Evolutionary conservation across 53 echinoderm and acorn worm species (phyloP).

Genomic region (Arbacia lixula): DNA sequence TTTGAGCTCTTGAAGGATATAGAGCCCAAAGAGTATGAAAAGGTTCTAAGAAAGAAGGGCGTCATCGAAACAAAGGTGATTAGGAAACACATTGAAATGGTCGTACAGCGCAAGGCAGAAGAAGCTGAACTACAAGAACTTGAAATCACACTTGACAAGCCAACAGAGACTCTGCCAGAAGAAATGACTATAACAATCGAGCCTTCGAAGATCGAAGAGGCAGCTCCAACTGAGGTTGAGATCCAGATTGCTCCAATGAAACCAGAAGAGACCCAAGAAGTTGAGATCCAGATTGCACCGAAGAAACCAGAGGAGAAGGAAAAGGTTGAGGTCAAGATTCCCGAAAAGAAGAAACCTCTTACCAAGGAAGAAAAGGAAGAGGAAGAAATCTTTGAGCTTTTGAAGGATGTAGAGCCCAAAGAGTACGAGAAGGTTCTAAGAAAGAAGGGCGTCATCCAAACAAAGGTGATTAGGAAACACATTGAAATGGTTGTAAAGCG

Average conservation of each 20-base stretch:
- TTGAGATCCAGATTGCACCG: not conserved
- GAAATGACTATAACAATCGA: not conserved
- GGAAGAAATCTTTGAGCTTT: constrained; percentile 67
- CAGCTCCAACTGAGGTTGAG: constrained; percentile 10
- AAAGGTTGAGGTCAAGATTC: not conserved
- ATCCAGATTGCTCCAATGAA: not conserved
- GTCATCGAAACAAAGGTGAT: not conserved
- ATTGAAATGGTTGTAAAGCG: constrained; percentile 57
- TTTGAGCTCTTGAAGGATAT: not conserved
- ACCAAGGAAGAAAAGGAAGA: constrained; percentile 31
- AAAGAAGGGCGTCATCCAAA: constrained; percentile 59
- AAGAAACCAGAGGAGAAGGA: constrained; percentile 2
- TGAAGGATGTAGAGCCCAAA: constrained; percentile 65
- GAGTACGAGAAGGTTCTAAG: constrained; percentile 68
- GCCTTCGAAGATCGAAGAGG: not conserved
- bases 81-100: not conserved
- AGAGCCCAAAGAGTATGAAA: not conserved
- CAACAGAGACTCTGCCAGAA: not conserved
- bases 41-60: not conserved
- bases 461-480: constrained; percentile 61
- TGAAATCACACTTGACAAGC: not conserved
- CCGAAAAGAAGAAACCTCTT: not conserved
- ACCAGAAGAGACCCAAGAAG: constrained; percentile 27
- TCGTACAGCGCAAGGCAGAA: not conserved
- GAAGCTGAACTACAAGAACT: not conserved